These are phyloP conservation scores for Melipona beecheii DNA, from an alignment of 2,888 invertebrate genomes.

Conservation along the genomic window DNA sequence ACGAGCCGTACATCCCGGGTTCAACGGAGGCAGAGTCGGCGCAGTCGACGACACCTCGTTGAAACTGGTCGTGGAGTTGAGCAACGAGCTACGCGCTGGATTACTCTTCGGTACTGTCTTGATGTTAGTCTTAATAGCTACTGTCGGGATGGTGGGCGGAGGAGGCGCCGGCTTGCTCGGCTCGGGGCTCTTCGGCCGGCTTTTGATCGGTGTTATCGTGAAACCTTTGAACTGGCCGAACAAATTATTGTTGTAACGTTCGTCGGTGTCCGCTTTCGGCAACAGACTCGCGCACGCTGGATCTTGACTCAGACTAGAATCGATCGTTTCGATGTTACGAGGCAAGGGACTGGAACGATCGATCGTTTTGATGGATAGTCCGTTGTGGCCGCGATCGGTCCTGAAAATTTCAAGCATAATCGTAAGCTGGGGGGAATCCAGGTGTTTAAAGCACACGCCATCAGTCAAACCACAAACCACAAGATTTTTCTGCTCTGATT, in stretches of 20 bases:
- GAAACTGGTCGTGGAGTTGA: slow-evolving; percentile 36
- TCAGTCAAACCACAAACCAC: background rate
- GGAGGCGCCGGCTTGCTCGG: slow-evolving; percentile 88
- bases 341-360: slow-evolving; percentile 79
- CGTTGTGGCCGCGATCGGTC: slow-evolving; percentile 76
- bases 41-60: slow-evolving; percentile 76
- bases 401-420: slow-evolving; percentile 75
- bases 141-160: slow-evolving; percentile 86
- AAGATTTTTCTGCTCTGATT: background rate
- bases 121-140: slow-evolving; percentile 80
- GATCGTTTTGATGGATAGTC: slow-evolving; percentile 79
- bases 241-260: slow-evolving; percentile 87
- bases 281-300: slow-evolving; percentile 82
- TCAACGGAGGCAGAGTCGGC: slow-evolving; percentile 88
- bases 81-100: slow-evolving; percentile 62
- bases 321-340: slow-evolving; percentile 81
- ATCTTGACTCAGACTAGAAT: slow-evolving; percentile 81
- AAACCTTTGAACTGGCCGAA: slow-evolving; percentile 96
- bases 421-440: slow-evolving; percentile 69
- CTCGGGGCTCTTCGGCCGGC: slow-evolving; percentile 82
- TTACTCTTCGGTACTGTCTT: slow-evolving; percentile 74
- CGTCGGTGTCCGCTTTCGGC: slow-evolving; percentile 80
- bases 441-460: slow-evolving; percentile 58
- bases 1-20: slow-evolving; percentile 87
- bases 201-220: slow-evolving; percentile 89